Base-by-base conservation (phyloP, 2,113 vertebrate genomes). In the Eulemur rufifrons region DNA sequence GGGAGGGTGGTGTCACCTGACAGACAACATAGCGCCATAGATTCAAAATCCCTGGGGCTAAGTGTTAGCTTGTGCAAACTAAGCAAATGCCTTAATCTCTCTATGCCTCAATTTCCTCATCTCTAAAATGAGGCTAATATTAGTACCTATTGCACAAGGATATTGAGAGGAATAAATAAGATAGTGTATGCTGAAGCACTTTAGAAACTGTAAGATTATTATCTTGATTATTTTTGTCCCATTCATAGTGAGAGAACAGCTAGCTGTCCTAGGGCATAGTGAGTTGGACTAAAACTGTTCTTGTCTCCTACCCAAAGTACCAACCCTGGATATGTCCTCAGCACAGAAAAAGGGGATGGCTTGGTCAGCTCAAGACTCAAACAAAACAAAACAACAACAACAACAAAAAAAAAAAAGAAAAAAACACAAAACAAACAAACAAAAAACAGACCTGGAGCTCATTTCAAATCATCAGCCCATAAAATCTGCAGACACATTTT, bases 401-500 rank as follows among this genome's bases (percentile, higher is more conserved):
- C 54, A 61, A 87, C 20, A 69, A 29, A 45, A 87, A 25, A 42
- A 56, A 56, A 50, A 37, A 54, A 45, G n/a, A n/a, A 6, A 37
- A 66, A 59, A 29, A 27, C 61, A 27, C 61, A 29, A 63, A 63
- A 27, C 61, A 63, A 63, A 63, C 23, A 56, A 47, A 63, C 32
- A 89, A 25, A 94, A 37, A 15, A 0, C 47, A 74, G 63, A 82
- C n/a, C 34, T 94, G 50, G 63, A 69, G 50, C 54, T 94, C 47
- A 50, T 42, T 84, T 91, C 56, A 68, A 88, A 89, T 76, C 74
- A 94, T 59, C 20, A 77, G 39, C 32, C 59, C 39, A 73, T 47
- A 93, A 95, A 85, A 52, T 91, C 52, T 37, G 45, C 25, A 96
- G 89, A 27, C 76, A 76, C 6, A 15, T n/a, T 90, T 95, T 84